Conservation (phyloP, 2,797 vertebrate species). For the Hyperoplus immaculatus region DNA sequence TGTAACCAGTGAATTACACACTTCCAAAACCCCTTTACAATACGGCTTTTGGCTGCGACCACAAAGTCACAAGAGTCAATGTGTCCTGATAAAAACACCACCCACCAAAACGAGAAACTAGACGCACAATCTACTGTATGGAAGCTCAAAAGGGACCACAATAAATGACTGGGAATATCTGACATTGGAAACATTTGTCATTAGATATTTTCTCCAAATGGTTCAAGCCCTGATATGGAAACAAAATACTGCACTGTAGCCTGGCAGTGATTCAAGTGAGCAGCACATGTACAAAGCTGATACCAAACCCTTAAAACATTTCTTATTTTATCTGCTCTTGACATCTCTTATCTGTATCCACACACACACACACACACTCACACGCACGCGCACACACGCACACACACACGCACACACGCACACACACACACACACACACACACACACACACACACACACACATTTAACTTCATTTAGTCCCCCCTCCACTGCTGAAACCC, state of each 20-base stretch:
- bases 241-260: not conserved
- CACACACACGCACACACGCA: too few relatives aligned
- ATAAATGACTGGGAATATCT: too few relatives aligned
- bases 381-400: too few relatives aligned
- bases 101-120: not conserved
- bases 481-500: conserved; percentile 10
- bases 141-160: not conserved
- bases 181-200: too few relatives aligned
- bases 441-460: not conserved
- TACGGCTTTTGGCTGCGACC: not conserved
- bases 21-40: not conserved
- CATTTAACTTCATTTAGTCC: conserved; percentile 6
- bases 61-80: not conserved
- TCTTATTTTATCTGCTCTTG: too few relatives aligned
- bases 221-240: not conserved
- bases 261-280: too few relatives aligned
- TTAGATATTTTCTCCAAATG: not conserved
- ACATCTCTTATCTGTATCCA: too few relatives aligned
- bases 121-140: not conserved
- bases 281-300: too few relatives aligned
- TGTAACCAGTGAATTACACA: not conserved
- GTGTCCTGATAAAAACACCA: not conserved
- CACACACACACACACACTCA: too few relatives aligned
- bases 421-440: too few relatives aligned
- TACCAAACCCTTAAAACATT: too few relatives aligned